Conservation (phyloP, 64 coral and sea anemone species). For the Stichodactyla mertensii region DNA sequence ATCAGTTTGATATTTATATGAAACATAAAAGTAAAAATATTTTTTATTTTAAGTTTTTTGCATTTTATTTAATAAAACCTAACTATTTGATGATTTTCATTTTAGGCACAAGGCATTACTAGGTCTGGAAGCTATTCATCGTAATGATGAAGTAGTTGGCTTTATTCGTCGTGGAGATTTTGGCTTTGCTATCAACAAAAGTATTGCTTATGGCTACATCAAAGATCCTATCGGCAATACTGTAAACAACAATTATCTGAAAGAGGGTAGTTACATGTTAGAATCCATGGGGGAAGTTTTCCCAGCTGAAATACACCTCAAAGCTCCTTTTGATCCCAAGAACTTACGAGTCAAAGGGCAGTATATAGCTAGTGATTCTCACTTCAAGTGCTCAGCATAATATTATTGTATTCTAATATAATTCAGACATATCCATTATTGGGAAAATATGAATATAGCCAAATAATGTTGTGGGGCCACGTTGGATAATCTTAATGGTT, state of each 20-base stretch:
- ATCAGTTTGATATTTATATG: background rate
- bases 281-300: constrained; percentile 83
- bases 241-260: constrained; percentile 62
- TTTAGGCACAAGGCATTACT: constrained; percentile 86
- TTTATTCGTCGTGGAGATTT: constrained; percentile 89
- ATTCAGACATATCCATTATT: too few species aligned
- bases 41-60: too few species aligned
- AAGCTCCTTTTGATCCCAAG: constrained; percentile 82
- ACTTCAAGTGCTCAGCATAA: background rate
- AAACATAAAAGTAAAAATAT: too few species aligned
- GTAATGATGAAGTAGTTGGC: constrained; percentile 65
- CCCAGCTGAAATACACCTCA: constrained; percentile 66
- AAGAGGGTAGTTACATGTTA: constrained; percentile 67
- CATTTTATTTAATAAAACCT: too few species aligned
- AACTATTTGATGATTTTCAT: background rate
- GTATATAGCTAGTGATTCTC: constrained; percentile 41
- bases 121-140: constrained; percentile 89
- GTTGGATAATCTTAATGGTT: too few species aligned
- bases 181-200: constrained; percentile 77
- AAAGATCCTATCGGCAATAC: constrained; percentile 60
- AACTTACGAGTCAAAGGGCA: constrained; percentile 89
- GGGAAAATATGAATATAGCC: too few species aligned
- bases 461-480: too few species aligned
- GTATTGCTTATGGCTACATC: constrained; percentile 87
- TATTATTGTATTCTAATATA: too few species aligned